Evolutionary conservation across 2,888 invertebrate species (phyloP), one percentile per base, ranked within the genome.

Genomic region (Anaspis maculata): DNA sequence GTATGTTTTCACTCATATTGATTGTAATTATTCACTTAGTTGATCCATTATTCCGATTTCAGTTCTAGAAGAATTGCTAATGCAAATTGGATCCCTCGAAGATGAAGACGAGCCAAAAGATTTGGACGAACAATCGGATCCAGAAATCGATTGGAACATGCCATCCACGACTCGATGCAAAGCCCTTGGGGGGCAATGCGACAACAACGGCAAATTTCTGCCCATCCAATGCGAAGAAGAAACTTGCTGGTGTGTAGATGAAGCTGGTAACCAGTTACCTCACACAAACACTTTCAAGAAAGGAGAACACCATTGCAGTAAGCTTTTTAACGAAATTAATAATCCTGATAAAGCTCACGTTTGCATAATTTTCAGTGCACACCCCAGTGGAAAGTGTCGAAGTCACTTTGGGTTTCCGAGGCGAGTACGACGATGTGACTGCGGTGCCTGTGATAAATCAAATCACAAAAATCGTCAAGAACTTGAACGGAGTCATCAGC

Each of bases 161-260:
- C 56, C 60, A 0, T 37, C 56, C 12, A 41, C 48, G 10, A 58
- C 61, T 1, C 50, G 73, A 13, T 74, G 73, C 41, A 61, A 68
- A 31, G 68, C 71, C 0, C 41, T 67, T 11, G 64, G 67, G 10
- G 61, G 66, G 0, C 74, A 76, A n/a, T 85, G 85, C 48, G 73
- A 80, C 43, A 60, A 72, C 2, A 72, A 75, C 39, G 85, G 84
- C 0, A 73, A 77, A 44, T 88, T 87, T 61, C 66, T 76, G 2
- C 78, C 88, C 1, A 79, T 76, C 0, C 88, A 88, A 53, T 88
- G 88, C 54, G 76, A 77, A 13, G 62, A 67, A n/a, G 67, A 71
- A 30, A 72, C 76, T 15, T 88, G 88, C 59, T 88, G 88, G 87
- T 89, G 89, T 59, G 87, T 88, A 2, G 87, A 89, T 60, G 86